Evolutionary conservation across 30 jellyfish, hydroid and myxozoan species (phyloP), one percentile per base, ranked within the genome.

Genomic region (Cassiopea andromeda): DNA sequence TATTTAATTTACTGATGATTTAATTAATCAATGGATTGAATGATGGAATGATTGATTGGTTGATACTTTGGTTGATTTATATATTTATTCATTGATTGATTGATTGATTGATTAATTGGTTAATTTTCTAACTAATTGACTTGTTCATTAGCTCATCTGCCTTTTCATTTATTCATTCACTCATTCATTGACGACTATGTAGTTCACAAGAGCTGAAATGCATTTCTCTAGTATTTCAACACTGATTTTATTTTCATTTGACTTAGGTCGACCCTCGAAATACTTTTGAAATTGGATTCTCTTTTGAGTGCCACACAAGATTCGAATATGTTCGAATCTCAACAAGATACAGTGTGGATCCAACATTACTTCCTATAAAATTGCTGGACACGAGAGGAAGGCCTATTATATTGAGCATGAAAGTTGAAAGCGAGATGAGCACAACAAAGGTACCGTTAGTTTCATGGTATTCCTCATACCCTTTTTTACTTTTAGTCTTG

Each of bases 221-320:
- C n/a, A n/a, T n/a, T n/a, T n/a, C n/a, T n/a, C n/a, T n/a, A n/a
- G n/a, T n/a, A n/a, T n/a, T n/a, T n/a, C n/a, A n/a, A n/a, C n/a
- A n/a, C n/a, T n/a, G n/a, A n/a, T n/a, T n/a, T n/a, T n/a, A n/a
- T n/a, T n/a, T n/a, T n/a, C n/a, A 50, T 50, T 61, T 61, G 73
- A 14, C 48, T n/a, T 59, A 92, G 97, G 93, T 86, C 19, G 97
- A 92, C 72, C 60, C 88, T 14, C 82, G 84, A 61, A 64, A 80
- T 61, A 78, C 93, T 1, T 80, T 92, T 73, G 99, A 96, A 43
- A 78, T 96, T 69, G 98, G 97, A 43, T 92, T 96, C 69, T 87
- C 99, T 18, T 96, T 92, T 76, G 99, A 96, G 73, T 92, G 97
- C 87, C 96, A 93, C 81, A 93, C 97, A 8, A 81, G 84, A 19